phyloP scores from a whole-genome alignment of 2,888 invertebrate species.

The Drosophila paranaensis region DNA sequence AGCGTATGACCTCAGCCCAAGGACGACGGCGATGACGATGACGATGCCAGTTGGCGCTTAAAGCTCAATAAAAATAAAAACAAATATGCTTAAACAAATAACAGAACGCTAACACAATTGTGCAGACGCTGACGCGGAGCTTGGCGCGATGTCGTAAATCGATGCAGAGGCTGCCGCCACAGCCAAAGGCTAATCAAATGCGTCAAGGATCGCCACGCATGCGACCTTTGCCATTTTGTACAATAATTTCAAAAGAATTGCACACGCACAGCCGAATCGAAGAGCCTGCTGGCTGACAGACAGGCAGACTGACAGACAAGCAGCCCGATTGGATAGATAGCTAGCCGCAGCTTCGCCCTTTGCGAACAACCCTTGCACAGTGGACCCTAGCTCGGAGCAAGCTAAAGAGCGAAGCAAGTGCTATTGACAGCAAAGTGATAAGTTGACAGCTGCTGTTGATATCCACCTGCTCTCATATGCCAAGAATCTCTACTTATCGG shows the following conservation, averaged over 20 bases:
- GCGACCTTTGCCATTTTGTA: conserved; percentile 60
- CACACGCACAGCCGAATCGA: conserved; percentile 5
- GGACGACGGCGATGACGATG: conserved; percentile 23
- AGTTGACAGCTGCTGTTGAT: not conserved
- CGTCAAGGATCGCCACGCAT: conserved; percentile 52
- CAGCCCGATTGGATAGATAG: conserved; percentile 12
- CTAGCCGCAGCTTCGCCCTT: conserved; percentile 13
- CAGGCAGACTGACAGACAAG: conserved; percentile 4
- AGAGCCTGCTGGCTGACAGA: conserved; percentile 15
- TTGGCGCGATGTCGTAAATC: conserved; percentile 40
- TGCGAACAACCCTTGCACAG: conserved; percentile 18
- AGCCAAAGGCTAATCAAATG: conserved; percentile 57
- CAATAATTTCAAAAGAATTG: conserved; percentile 42
- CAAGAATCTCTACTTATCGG: not conserved
- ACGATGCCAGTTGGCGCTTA: conserved; percentile 18
- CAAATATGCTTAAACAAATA: conserved; percentile 41
- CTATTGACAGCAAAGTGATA: conserved; percentile 3
- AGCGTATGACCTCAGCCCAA: conserved; percentile 50
- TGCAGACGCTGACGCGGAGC: conserved; percentile 4
- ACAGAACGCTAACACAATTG: conserved; percentile 23
- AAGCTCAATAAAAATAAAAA: conserved; percentile 37
- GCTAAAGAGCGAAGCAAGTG: not conserved
- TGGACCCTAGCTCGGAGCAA: not conserved
- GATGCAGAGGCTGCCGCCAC: conserved; percentile 18
- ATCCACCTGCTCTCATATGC: not conserved